Base-by-base conservation (phyloP, 2,888 invertebrate species). In the Periphyllus acericola region DNA sequence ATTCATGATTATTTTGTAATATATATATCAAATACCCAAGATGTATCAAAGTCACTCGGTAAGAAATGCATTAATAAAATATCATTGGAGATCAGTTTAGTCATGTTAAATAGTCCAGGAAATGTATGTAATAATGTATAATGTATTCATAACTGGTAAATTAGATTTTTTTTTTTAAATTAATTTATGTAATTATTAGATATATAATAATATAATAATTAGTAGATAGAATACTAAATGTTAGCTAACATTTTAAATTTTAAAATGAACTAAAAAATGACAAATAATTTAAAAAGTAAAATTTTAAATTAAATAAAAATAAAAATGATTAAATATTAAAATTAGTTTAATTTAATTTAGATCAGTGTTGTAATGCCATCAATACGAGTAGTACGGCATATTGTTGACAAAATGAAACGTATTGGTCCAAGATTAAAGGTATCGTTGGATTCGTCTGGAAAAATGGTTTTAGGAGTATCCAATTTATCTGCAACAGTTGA, bases 331-430 rank as follows among this genome's bases (percentile, higher is more conserved):
- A 68, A 68, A n/a, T 17, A 36, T 74, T 40, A 78, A 36, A 60
- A 40, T 55, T 40, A 29, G 55, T 82, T 55, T 89, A 46, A 19
- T n/a, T 71, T 68, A n/a, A 79, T 90, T 66, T 91, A 96, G 96
- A 95, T 96, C 90, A 94, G 95, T 89, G 94, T 96, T 90, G 94
- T 95, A 90, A 92, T 98, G 92, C 97, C 97, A 11, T 93, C 94
- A 75, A 91, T 97, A 83, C 96, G 95, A 90, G 93, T 95, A 84
- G 91, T 98, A 14, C 94, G 95, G 60, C 95, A 94, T 89, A 94
- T 97, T 11, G 94, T 97, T 55, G 98, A 98, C 89, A 93, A 96
- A 89, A 95, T 98, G 94, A 96, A 95, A 91, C 95, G 94, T 84
- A 94, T 98, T 92, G 94, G 95, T 19, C 93, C 95, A 0, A 94